Evolutionary conservation across 1,140 invertebrate genomes (phyloP), one percentile per base, ranked within the genome.

Genomic region (Musca vetustissima): DNA sequence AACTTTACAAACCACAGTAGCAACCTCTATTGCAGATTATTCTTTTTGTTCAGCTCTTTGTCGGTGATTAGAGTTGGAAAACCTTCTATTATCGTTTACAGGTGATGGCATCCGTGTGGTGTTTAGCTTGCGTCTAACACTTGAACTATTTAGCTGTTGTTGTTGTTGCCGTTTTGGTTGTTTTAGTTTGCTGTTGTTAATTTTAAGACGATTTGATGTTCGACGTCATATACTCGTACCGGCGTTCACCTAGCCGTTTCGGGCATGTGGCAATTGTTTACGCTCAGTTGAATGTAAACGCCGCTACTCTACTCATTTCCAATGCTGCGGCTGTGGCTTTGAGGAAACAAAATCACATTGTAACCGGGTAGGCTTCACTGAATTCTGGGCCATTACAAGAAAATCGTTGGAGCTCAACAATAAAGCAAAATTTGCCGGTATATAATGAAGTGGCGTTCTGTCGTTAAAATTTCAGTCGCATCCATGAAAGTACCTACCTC

Each of bases 211-310:
- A 43, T 43, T 43, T 55, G 52, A 22, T 55, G 53, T 15, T 57
- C 9, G 8, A 24, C 14, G 13, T 22, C 19, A 4, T n/a, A n/a
- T n/a, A n/a, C n/a, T 1, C 9, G 17, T 53, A 53, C 52, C n/a
- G 19, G 13, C 19, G 21, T 53, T 53, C 22, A 13, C 19, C 24
- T 25, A 17, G 22, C 50, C 32, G 19, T 17, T 69, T 55, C 36
- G 61, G 61, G 57, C 59, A 49, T 69, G 67, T 49, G 59, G 59
- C 49, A 68, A 65, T 69, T 69, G 64, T 65, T 69, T 50, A 64
- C 59, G 59, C 67, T 64, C 57, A 69, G 67, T 48, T 69, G 67
- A 69, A 64, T 64, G 61, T 19, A 49, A 69, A 50, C 64, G 21
- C 49, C 28, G 28, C 28, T 28, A 28, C 28, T 28, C 28, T 28